Conservation (phyloP, 2,888 invertebrate species). For the Lucinisca nassula region DNA sequence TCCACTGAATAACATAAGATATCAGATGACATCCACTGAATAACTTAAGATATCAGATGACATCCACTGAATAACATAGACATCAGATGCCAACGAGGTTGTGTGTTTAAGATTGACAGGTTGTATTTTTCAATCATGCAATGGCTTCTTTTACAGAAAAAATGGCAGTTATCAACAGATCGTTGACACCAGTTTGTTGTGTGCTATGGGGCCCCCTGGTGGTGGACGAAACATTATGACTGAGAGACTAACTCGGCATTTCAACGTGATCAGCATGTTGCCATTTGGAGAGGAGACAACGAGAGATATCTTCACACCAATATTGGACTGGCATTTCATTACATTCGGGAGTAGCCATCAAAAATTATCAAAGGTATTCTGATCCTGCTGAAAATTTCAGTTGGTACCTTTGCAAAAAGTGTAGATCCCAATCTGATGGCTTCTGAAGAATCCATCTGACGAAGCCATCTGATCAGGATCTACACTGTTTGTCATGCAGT, state of each 20-base stretch:
- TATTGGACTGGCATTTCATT: constrained; percentile 87
- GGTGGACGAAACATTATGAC: constrained; percentile 87
- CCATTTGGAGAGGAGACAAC: constrained; percentile 87
- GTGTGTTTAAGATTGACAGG: too few relatives aligned
- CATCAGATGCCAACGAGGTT: too few relatives aligned
- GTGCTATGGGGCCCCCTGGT: constrained; percentile 88
- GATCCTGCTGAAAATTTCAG: too few relatives aligned
- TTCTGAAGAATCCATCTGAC: too few relatives aligned
- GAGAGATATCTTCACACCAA: constrained; percentile 87
- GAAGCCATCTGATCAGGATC: too few relatives aligned
- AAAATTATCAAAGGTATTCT: constrained; percentile 85
- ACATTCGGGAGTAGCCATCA: constrained; percentile 84
- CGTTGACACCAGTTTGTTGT: constrained; percentile 85
- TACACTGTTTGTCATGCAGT: too few relatives aligned
- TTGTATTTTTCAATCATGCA: background rate
- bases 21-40: too few relatives aligned
- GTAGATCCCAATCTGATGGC: too few relatives aligned
- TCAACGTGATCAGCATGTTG: constrained; percentile 87
- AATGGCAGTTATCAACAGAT: constrained; percentile 85
- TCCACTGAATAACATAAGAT: too few relatives aligned
- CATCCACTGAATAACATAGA: too few relatives aligned
- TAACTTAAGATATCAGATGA: too few relatives aligned
- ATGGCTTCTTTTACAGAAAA: constrained; percentile 81
- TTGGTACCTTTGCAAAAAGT: too few relatives aligned
- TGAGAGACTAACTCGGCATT: constrained; percentile 86